These are phyloP conservation scores for Melipona quadrifasciata DNA, from an alignment of 1,140 invertebrate species.

Conservation along the genomic window DNA sequence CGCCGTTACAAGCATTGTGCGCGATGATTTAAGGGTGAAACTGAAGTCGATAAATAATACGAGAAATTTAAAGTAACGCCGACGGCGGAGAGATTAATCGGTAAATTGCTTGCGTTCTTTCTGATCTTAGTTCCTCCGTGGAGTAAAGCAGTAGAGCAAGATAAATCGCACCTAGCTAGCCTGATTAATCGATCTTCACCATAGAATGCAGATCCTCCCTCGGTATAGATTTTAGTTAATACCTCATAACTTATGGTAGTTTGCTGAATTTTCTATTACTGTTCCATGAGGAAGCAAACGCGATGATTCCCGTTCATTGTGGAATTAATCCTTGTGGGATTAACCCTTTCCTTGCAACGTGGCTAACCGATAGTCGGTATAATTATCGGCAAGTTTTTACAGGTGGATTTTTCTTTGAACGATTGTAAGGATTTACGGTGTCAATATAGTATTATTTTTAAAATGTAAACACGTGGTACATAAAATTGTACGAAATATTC, in stretches of 20 bases:
- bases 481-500: too few species aligned
- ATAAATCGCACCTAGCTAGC: constrained; percentile 26
- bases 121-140: constrained; percentile 25
- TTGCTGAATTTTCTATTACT: neutral
- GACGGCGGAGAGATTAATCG: constrained; percentile 23
- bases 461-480: too few species aligned
- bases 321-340: too few species aligned
- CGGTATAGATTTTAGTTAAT: constrained; percentile 14
- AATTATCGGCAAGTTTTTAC: too few species aligned
- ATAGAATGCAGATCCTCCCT: constrained; percentile 20
- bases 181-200: constrained; percentile 34
- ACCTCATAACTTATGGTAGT: neutral
- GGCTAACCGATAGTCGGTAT: too few species aligned
- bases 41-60: neutral
- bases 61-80: constrained; percentile 3
- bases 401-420: too few species aligned
- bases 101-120: constrained; percentile 19
- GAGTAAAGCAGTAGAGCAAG: neutral
- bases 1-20: neutral
- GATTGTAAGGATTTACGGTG: too few species aligned
- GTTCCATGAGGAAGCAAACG: neutral
- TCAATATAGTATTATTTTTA: too few species aligned
- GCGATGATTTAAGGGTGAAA: constrained; percentile 4
- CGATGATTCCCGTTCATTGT: neutral
- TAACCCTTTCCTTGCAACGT: too few species aligned